phyloP scores from a whole-genome alignment of 2,113 vertebrate genomes.

The Otus sunia region DNA sequence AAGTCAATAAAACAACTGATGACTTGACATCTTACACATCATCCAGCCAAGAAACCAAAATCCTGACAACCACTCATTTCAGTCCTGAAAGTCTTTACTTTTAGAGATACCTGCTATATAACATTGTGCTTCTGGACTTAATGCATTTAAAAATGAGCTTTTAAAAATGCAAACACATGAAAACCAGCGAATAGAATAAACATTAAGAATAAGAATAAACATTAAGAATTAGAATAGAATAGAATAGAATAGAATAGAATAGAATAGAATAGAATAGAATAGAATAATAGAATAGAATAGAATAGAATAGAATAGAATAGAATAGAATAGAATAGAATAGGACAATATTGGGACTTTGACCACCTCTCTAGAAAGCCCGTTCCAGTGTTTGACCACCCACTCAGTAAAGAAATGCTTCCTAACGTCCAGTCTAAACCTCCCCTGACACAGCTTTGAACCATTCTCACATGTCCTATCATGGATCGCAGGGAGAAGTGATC shows the following conservation, averaged over 20 bases:
- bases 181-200: not conserved
- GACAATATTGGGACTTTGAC: fast-evolving
- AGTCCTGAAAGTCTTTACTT: not conserved
- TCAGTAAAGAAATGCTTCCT: not conserved
- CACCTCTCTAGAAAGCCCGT: not conserved
- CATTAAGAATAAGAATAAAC: no score
- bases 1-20: slow-evolving; percentile 15
- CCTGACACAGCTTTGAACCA: fast-evolving
- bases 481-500: not conserved
- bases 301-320: no score
- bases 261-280: no score
- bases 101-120: not conserved
- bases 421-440: not conserved
- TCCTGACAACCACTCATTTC: not conserved
- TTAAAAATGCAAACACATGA: not conserved
- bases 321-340: not conserved
- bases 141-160: not conserved
- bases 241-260: not conserved
- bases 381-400: not conserved
- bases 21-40: not conserved
- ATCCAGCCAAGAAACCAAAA: slow-evolving; percentile 27
- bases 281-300: no score
- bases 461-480: fast-evolving
- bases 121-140: not conserved
- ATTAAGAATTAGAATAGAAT: not conserved